A percentile compares a stretch with the other conserved stretches of the same genome.
Conservation (phyloP, 2,888 invertebrate species). For the Drosophila mettleri region DNA sequence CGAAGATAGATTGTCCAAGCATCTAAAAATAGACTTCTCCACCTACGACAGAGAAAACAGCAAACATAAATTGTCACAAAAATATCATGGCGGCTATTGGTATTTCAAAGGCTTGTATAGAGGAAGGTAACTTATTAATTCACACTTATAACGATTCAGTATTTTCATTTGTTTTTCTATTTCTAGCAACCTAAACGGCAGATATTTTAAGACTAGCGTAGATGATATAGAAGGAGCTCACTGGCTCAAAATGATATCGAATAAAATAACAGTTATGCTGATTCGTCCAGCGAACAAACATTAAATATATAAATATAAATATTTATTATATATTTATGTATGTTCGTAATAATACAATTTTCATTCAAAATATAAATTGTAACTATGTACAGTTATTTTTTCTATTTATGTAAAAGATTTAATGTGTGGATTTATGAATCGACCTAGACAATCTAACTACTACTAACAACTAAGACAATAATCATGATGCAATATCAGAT, state of each 20-base stretch:
- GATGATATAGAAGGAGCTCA: not conserved
- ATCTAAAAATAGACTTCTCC: not conserved
- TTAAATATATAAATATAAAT: not conserved
- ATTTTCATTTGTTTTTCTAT: not conserved
- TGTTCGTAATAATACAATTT: not conserved
- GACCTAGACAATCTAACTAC: too few relatives aligned
- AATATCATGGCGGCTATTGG: not conserved
- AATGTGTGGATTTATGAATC: too few relatives aligned
- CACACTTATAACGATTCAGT: not conserved
- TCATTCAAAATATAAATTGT: not conserved
- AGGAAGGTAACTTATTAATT: not conserved
- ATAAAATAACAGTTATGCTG: not conserved
- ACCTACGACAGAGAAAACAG: not conserved
- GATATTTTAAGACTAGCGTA: not conserved
- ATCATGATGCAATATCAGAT: not conserved
- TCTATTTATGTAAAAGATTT: too few relatives aligned
- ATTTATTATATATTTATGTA: not conserved
- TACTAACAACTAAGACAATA: too few relatives aligned
- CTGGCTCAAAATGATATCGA: not conserved
- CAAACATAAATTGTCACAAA: accelerated
- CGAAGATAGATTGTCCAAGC: accelerated
- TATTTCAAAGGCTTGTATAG: not conserved
- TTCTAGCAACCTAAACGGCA: constrained; percentile 3
- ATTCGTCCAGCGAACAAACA: not conserved
- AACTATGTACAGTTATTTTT: too few relatives aligned